Percentiles rank a stretch among this genome's conserved stretches.
These are phyloP conservation scores for Pyrrhia umbra DNA, from an alignment of 2,888 invertebrate species.

Conservation along the genomic window DNA sequence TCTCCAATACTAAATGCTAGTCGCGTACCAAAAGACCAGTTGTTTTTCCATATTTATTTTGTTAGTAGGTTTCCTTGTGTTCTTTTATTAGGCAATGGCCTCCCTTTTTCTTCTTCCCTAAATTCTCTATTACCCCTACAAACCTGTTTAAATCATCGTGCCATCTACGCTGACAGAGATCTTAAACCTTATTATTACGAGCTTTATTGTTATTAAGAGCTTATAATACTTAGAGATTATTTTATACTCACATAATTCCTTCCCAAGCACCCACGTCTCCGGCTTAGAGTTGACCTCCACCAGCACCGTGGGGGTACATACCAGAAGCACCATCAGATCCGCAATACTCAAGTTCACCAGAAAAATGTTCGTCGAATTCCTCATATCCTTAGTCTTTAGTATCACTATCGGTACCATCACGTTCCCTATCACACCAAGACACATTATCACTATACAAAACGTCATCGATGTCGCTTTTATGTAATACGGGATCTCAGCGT, in stretches of 20 bases:
- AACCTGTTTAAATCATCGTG: no score
- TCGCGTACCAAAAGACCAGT: no score
- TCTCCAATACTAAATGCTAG: not conserved
- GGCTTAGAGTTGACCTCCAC: conserved; percentile 98
- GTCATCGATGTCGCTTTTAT: conserved; percentile 97
- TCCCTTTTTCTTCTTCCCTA: no score
- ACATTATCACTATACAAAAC: conserved; percentile 96
- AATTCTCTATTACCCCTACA: no score
- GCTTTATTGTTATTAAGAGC: no score
- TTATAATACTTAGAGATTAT: no score
- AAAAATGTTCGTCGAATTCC: conserved; percentile 98
- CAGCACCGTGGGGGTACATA: conserved; percentile 97
- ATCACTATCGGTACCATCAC: conserved; percentile 98
- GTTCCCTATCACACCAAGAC: conserved; percentile 97
- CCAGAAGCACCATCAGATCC: conserved; percentile 96
- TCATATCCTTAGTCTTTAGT: conserved; percentile 97
- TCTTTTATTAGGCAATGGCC: no score
- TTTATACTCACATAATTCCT: conserved; percentile 96
- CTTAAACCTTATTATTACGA: no score
- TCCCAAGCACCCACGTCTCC: conserved; percentile 97
- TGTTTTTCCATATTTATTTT: no score
- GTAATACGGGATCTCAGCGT: conserved; percentile 94
- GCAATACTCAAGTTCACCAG: conserved; percentile 98
- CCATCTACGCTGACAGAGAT: no score
- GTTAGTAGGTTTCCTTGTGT: no score